Base-by-base conservation (phyloP, 2,113 vertebrate genomes). In the Leuciscus idus region DNA sequence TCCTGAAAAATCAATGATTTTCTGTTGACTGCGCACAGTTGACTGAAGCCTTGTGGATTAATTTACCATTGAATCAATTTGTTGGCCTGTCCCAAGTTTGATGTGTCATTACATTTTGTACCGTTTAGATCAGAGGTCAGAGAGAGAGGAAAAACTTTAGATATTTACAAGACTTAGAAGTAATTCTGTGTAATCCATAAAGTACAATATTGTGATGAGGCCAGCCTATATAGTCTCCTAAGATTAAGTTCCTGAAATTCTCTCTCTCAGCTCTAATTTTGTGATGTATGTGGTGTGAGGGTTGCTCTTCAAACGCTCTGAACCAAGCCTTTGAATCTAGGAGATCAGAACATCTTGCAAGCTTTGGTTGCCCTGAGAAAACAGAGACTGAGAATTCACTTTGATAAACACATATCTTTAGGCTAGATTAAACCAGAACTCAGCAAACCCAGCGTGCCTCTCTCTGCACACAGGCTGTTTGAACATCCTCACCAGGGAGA, bases 361-460 rank as follows among this genome's bases (percentile, higher is more conserved):
- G 89, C 90, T 81, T 87, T 30, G 10, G 91, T 88, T 83, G 86
- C 87, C 88, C 85, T 89, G 88, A 85, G 86, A 93, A 92, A 89
- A 91, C 87, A 90, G 88, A 89, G 46, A 46, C 87, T 88, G 91
- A 91, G 90, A 92, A 92, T 90, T 92, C 89, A 91, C 92, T 93
- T 94, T 93, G 93, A 93, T 93, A 93, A 94, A 92, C 89, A 92
- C 87, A 91, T 90, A 91, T 94, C 91, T 94, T 90, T 89, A 90
- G 91, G 92, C 91, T 75, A 89, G 91, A 94, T 93, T 93, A 93
- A 93, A 93, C 92, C 86, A 91, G 87, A 92, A 85, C 82, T 88
- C 88, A 90, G 90, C 85, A 90, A 89, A 87, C 84, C 48, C 74
- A 75, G 87, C 57, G 19, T 88, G 87, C 81, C 7, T 85, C 70